A percentile compares a stretch with the other conserved stretches of the same genome.
Conservation (phyloP, 2,888 invertebrate species). For the Hoplodrina ambigua region DNA sequence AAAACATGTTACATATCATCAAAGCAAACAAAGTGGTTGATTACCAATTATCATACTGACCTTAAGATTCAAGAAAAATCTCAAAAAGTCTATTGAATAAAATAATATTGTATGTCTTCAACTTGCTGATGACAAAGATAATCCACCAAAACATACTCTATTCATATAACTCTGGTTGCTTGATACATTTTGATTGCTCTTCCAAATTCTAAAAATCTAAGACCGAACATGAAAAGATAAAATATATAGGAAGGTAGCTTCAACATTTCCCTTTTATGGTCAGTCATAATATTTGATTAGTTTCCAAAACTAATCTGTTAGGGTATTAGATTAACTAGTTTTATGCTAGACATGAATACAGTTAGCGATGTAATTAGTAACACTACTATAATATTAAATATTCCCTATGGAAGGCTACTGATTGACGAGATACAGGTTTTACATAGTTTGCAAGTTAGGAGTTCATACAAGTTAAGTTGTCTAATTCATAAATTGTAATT, state of each 20-base stretch:
- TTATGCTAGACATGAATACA: constrained; percentile 5
- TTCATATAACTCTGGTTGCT: not conserved
- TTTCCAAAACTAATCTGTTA: constrained; percentile 29
- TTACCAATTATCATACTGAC: too few species aligned
- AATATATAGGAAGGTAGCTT: constrained; percentile 7
- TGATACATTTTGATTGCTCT: not conserved
- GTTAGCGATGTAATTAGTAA: not conserved
- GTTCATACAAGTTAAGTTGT: too few species aligned
- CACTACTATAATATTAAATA: not conserved
- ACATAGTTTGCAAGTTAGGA: too few species aligned
- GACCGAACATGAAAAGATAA: constrained; percentile 2
- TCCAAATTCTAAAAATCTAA: constrained; percentile 11
- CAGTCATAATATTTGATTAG: constrained; percentile 38
- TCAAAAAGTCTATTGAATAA: too few species aligned
- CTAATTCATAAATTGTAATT: too few species aligned
- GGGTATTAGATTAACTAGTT: constrained; percentile 24
- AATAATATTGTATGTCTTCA: not conserved
- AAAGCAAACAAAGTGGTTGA: too few species aligned
- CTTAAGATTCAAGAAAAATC: too few species aligned
- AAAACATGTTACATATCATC: too few species aligned
- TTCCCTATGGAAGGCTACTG: too few species aligned
- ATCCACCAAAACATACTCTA: too few species aligned
- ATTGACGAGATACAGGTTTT: too few species aligned
- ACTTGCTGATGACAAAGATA: too few species aligned
- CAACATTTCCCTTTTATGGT: constrained; percentile 12